Conservation (phyloP, 2,113 vertebrate species). For the Argyrosomus japonicus region DNA sequence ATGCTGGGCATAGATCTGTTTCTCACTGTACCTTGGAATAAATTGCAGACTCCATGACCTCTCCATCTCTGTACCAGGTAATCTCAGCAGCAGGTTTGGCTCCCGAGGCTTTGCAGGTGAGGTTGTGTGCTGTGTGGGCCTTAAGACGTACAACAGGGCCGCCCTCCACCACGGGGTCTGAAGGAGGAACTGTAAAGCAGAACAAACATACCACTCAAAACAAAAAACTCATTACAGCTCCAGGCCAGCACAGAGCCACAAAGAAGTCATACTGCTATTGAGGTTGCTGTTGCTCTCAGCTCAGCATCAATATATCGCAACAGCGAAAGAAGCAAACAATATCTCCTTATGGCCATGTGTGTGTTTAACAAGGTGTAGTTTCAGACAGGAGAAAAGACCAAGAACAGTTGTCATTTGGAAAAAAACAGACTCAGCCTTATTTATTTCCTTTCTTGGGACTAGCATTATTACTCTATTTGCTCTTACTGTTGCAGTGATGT, state of each 20-base stretch:
- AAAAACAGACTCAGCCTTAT: constrained; percentile 63
- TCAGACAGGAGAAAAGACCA: constrained; percentile 43
- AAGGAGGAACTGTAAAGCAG: constrained; percentile 86
- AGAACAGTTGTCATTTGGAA: constrained; percentile 52
- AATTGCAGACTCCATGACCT: constrained; percentile 85
- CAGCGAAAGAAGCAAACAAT: constrained; percentile 48
- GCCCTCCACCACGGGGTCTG: constrained; percentile 88
- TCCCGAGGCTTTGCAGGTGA: constrained; percentile 88
- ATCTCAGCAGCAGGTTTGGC: constrained; percentile 91
- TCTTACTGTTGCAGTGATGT: constrained; percentile 73
- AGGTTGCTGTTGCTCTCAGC: constrained; percentile 59
- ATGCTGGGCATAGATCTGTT: constrained; percentile 18
- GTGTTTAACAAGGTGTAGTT: constrained; percentile 65
- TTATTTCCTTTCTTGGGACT: constrained; percentile 77
- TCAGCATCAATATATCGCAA: constrained; percentile 56
- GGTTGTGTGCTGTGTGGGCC: constrained; percentile 87
- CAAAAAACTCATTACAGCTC: constrained; percentile 51
- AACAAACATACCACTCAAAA: constrained; percentile 63
- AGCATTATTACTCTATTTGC: constrained; percentile 81
- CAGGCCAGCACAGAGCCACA: constrained; percentile 41
- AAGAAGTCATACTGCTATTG: constrained; percentile 52
- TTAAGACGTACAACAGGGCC: constrained; percentile 89
- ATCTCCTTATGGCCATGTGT: constrained; percentile 56
- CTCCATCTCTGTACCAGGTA: constrained; percentile 91
- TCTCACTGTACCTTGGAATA: constrained; percentile 87